Evolutionary conservation across 2,113 vertebrate species (phyloP), one percentile per base, ranked within the genome.

Genomic region (Terrapene triunguis): DNA sequence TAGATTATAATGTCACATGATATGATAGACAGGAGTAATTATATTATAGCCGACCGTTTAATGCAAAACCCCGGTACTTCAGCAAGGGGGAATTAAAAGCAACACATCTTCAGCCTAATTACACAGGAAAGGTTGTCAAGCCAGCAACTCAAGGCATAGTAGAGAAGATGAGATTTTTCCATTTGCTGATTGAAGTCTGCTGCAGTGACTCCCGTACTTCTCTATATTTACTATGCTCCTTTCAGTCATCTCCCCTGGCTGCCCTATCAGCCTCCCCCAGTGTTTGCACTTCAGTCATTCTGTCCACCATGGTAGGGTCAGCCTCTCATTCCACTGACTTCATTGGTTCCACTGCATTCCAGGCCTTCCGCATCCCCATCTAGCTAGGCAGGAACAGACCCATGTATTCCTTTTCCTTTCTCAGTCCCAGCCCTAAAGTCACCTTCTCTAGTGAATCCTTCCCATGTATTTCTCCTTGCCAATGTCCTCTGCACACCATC

Each of bases 1-100:
- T 95, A 91, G 89, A 91, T 96, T 96, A 94, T n/a, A 90, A 89
- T 47, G 57, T 88, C 95, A 86, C 91, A 94, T 92, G 92, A 96
- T 97, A 94, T 82, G 82, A 51, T 82, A 89, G 82, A 44, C 81
- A 85, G 79, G 42, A 92, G 44, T 19, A 80, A 94, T 89, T 94
- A 44, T 72, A 21, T 93, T 94, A 54, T 0, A 91, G 95, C 44
- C 50, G 89, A 76, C 65, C 94, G 89, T 92, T 96, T 80, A 87
- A 80, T 81, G 65, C 85, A 95, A 76, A 88, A 47, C 42, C 29
- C 29, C 53, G 88, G 29, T 79, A 29, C 53, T 91, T 91, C 85
- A 88, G 83, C 4, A 10, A 93, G 92, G 54, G 91, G 65, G 27
- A 35, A 91, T 95, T 87, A 84, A 94, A 97, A 42, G 38, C 38